Percentiles rank a stretch among this genome's conserved stretches.
Evolutionary conservation across 2,888 invertebrate genomes (phyloP).

Genomic region (Cryptocephalus moraei): DNA sequence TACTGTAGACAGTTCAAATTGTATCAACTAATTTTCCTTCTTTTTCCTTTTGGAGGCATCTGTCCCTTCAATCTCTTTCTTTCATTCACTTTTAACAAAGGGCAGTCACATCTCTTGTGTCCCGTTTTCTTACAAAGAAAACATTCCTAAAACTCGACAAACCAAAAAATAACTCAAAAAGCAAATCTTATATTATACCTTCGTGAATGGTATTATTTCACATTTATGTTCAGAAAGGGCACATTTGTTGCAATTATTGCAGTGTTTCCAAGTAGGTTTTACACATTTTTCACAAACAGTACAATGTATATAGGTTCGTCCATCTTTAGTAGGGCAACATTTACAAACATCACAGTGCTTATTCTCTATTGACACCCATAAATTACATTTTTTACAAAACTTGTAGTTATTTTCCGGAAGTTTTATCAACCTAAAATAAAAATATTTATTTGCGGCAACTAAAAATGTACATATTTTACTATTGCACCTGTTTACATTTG

Average conservation of each 20-base stretch:
- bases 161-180: neutral
- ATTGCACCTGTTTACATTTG: constrained; percentile 50
- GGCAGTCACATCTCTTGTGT: constrained; percentile 47
- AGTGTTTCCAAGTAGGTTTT: constrained; percentile 77
- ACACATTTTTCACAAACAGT: constrained; percentile 60
- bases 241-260: constrained; percentile 61
- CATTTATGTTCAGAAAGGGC: constrained; percentile 45
- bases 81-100: constrained; percentile 24
- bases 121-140: constrained; percentile 47
- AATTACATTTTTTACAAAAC: constrained; percentile 61
- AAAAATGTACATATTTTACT: neutral
- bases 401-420: constrained; percentile 53
- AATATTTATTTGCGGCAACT: neutral
- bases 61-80: constrained; percentile 3
- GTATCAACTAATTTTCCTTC: constrained; percentile 1
- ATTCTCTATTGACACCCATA: constrained; percentile 59
- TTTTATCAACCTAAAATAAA: constrained; percentile 19
- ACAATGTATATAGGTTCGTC: constrained; percentile 60
- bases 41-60: neutral
- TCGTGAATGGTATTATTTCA: constrained; percentile 26
- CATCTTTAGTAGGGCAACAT: constrained; percentile 64
- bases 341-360: constrained; percentile 68
- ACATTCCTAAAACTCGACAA: constrained; percentile 39
- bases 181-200: constrained; percentile 17
- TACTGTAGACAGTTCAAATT: no score